Conservation (phyloP, 2,888 invertebrate species). For the Cephus sareptanus region DNA sequence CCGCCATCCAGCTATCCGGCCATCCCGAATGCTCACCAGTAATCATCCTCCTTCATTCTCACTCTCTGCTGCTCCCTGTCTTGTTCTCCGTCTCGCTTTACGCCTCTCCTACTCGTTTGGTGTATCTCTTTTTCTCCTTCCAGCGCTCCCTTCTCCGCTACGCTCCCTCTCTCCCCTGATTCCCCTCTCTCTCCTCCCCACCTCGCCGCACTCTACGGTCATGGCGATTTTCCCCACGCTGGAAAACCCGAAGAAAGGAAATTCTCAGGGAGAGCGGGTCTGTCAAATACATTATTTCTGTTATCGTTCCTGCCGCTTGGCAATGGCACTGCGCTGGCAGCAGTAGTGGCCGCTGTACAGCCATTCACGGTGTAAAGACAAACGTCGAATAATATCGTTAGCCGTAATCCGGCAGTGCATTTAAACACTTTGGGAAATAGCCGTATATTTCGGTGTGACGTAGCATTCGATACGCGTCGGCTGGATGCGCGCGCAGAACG, state of each 20-base stretch:
- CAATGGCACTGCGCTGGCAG: not conserved
- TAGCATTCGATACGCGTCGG: conserved; percentile 63
- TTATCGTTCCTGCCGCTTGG: not conserved
- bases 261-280: not conserved
- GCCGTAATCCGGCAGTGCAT: conserved; percentile 62
- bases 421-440: conserved; percentile 63
- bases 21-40: conserved; percentile 9
- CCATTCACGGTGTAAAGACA: not conserved
- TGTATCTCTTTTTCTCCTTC: not conserved
- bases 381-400: conserved; percentile 8
- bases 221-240: conserved; percentile 22
- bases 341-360: not conserved
- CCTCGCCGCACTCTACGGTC: conserved; percentile 28
- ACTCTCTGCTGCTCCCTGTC: conserved; percentile 6
- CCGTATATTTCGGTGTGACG: conserved; percentile 58
- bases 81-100: conserved; percentile 11
- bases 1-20: conserved; percentile 32
- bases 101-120: not conserved
- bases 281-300: not conserved
- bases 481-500: conserved; percentile 27
- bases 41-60: not conserved
- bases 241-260: not conserved
- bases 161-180: conserved; percentile 31
- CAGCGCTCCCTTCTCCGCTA: not conserved
- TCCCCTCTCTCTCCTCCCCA: conserved; percentile 29